A percentile compares a stretch with the other conserved stretches of the same genome.
Conservation (phyloP, 2,888 invertebrate species). For the Campoletis raptor region DNA sequence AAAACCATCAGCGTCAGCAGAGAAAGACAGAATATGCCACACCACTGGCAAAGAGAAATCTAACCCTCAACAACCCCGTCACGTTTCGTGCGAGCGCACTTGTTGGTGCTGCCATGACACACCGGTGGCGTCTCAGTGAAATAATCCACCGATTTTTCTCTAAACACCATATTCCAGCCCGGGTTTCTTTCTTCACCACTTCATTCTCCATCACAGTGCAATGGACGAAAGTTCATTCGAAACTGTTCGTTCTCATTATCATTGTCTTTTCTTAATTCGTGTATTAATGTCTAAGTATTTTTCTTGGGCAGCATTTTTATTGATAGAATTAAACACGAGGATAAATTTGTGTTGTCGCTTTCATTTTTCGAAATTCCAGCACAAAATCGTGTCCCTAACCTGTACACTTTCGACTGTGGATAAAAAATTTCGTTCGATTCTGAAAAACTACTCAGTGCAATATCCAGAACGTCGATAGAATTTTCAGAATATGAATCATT, state of each 20-base stretch:
- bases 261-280: not conserved
- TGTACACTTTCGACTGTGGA: too few species aligned
- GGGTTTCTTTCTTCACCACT: not conserved
- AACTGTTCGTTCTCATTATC: not conserved
- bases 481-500: too few species aligned
- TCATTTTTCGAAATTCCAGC: too few species aligned
- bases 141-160: slow-evolving; percentile 5
- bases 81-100: not conserved
- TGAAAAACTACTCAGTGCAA: too few species aligned
- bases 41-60: slow-evolving; percentile 18
- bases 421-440: too few species aligned
- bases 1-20: slow-evolving; percentile 35
- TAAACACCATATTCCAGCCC: not conserved
- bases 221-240: not conserved
- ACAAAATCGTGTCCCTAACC: too few species aligned
- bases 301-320: not conserved
- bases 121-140: slow-evolving; percentile 7
- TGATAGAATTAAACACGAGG: too few species aligned
- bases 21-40: slow-evolving; percentile 5
- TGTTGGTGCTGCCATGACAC: not conserved
- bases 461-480: too few species aligned
- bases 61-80: slow-evolving; percentile 25
- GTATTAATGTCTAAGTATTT: not conserved
- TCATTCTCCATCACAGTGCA: not conserved
- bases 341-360: too few species aligned